Conservation (phyloP, 1,140 invertebrate genomes). For the Pygmarrhopalites habei region DNA sequence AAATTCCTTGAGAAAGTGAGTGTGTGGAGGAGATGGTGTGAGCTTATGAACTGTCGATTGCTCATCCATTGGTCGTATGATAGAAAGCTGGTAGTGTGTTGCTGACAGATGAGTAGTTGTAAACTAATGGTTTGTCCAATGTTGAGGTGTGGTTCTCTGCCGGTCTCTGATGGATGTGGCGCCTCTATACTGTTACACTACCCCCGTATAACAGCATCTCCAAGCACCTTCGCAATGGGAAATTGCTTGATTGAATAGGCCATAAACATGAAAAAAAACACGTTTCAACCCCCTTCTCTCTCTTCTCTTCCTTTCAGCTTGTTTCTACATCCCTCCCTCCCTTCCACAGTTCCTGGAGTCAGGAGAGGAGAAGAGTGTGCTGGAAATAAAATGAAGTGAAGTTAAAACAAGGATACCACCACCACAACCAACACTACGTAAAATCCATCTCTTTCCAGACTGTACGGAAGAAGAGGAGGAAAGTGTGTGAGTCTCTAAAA, state of each 20-base stretch:
- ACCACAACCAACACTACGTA: no score
- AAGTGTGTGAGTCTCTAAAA: no score
- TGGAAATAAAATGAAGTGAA: no score
- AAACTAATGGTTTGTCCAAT: slow-evolving; percentile 39
- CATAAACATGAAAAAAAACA: slow-evolving; percentile 34
- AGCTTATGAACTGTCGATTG: slow-evolving; percentile 7
- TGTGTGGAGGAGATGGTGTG: no score
- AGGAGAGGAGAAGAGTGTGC: no score
- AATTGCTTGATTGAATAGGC: slow-evolving; percentile 34
- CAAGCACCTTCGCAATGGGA: slow-evolving; percentile 29
- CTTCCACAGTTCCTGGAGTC: background rate
- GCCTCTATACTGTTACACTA: slow-evolving; percentile 36
- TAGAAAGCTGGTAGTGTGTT: slow-evolving; percentile 1
- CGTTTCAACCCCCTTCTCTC: slow-evolving; percentile 13
- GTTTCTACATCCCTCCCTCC: background rate
- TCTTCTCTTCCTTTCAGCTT: slow-evolving; percentile 6
- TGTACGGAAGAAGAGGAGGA: no score
- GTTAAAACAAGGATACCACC: no score
- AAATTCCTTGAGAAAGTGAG: no score
- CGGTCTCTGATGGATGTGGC: slow-evolving; percentile 40
- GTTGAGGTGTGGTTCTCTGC: slow-evolving; percentile 40
- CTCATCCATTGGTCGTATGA: slow-evolving; percentile 19
- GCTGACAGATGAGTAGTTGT: slow-evolving; percentile 40
- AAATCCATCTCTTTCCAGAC: no score
- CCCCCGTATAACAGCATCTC: slow-evolving; percentile 33